Evolutionary conservation across 2,113 vertebrate genomes (phyloP).

Genomic region (Microcebus lehilahytsara): DNA sequence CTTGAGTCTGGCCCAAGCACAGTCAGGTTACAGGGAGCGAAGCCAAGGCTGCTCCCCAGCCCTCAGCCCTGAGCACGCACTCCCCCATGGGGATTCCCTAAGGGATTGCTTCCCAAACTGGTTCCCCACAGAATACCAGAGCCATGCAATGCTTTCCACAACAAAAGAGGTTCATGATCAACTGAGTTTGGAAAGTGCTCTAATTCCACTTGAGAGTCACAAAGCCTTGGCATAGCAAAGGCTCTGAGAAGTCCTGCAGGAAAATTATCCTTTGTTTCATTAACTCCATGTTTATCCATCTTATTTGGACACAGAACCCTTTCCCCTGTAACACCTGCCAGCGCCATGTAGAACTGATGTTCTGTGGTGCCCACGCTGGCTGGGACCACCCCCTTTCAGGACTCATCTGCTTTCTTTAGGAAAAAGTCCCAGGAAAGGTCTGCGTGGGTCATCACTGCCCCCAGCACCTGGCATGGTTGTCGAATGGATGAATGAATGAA

Average conservation of each 20-base stretch:
- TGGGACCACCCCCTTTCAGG: accelerated
- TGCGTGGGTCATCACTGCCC: neutral
- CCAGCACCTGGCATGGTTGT: neutral
- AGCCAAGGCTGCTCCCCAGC: neutral
- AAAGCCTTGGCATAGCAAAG: neutral
- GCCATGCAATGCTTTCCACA: neutral
- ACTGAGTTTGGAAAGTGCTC: neutral
- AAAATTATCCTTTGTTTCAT: neutral
- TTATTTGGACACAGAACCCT: neutral
- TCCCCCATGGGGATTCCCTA: too few species aligned
- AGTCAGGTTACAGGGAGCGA: neutral
- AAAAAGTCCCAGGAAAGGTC: neutral
- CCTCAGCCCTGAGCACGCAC: neutral
- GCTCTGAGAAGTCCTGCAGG: neutral
- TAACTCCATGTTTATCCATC: neutral
- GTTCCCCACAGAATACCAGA: neutral
- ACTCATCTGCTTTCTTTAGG: neutral
- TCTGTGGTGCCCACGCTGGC: too few species aligned
- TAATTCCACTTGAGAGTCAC: neutral
- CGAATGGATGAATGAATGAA: neutral
- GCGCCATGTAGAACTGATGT: accelerated
- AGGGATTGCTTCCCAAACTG: neutral
- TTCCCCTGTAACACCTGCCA: neutral
- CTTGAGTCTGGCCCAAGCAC: neutral
- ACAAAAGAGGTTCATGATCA: neutral